A percentile compares a stretch with the other conserved stretches of the same genome.
Conservation (phyloP, 2,113 vertebrate species). For the Tyrannus savana region DNA sequence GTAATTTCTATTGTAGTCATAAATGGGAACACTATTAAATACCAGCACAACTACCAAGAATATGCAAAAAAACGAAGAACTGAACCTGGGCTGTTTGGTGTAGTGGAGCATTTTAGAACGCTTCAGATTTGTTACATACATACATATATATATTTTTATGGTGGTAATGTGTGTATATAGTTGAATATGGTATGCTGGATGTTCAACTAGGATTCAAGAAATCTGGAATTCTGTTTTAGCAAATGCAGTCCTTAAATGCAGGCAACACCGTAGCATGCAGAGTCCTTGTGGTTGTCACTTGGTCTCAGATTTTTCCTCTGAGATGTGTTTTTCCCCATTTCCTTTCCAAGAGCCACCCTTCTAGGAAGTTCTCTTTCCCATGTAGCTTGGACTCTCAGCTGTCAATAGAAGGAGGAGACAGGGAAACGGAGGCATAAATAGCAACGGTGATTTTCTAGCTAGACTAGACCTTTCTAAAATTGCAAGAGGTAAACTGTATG, state of each 20-base stretch:
- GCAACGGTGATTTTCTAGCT: neutral
- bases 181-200: neutral
- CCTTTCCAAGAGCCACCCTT: neutral
- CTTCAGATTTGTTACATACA: neutral
- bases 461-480: neutral
- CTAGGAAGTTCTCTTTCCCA: neutral
- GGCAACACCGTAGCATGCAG: rapidly evolving
- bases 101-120: neutral
- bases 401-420: neutral
- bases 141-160: no score
- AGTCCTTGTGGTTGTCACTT: neutral
- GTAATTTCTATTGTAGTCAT: neutral
- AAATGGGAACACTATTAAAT: neutral
- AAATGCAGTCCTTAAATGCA: neutral
- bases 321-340: neutral
- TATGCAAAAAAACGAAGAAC: neutral
- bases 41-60: neutral
- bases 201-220: neutral
- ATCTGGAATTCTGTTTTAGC: neutral
- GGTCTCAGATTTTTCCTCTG: neutral
- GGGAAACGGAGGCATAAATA: neutral
- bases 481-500: neutral
- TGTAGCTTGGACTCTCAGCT: neutral
- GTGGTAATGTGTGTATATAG: neutral
- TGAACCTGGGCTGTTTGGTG: neutral